These are phyloP conservation scores for Orgyia antiqua DNA, from an alignment of 2,888 invertebrate genomes.

Conservation along the genomic window DNA sequence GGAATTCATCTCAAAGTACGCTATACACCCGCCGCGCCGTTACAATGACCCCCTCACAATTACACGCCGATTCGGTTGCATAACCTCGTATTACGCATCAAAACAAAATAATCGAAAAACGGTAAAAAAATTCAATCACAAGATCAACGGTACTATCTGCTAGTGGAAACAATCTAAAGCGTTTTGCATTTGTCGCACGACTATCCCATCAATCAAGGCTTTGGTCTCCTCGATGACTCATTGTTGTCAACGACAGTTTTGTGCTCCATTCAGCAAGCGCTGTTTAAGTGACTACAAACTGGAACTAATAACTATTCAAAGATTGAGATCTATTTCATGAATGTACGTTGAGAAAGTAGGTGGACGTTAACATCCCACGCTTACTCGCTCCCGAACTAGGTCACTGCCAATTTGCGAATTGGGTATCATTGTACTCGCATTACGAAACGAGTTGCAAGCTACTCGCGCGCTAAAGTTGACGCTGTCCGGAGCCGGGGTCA, in stretches of 20 bases:
- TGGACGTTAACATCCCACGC: constrained; percentile 28
- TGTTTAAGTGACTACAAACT: too few relatives aligned
- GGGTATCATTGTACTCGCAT: constrained; percentile 51
- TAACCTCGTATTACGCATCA: constrained; percentile 40
- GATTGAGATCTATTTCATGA: constrained; percentile 15
- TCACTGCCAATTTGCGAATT: constrained; percentile 57
- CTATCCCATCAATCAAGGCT: constrained; percentile 20
- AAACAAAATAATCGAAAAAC: constrained; percentile 44
- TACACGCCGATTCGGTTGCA: constrained; percentile 48
- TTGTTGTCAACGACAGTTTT: too few relatives aligned
- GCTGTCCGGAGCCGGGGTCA: constrained; percentile 28
- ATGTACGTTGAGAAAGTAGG: constrained; percentile 22
- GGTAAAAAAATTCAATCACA: constrained; percentile 21
- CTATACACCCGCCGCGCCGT: constrained; percentile 48
- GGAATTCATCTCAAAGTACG: constrained; percentile 61
- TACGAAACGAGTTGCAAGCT: constrained; percentile 33
- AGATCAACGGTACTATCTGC: constrained; percentile 21
- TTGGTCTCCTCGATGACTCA: too few relatives aligned
- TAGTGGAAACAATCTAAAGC: constrained; percentile 24
- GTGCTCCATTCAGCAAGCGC: too few relatives aligned
- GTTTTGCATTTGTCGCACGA: constrained; percentile 28
- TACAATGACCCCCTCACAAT: constrained; percentile 59
- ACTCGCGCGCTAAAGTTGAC: constrained; percentile 30
- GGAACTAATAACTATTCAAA: too few relatives aligned
- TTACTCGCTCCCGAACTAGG: constrained; percentile 40